Evolutionary conservation across 2,797 vertebrate species (phyloP), one percentile per base, ranked within the genome.

Genomic region (Pseudochaenichthys georgianus): DNA sequence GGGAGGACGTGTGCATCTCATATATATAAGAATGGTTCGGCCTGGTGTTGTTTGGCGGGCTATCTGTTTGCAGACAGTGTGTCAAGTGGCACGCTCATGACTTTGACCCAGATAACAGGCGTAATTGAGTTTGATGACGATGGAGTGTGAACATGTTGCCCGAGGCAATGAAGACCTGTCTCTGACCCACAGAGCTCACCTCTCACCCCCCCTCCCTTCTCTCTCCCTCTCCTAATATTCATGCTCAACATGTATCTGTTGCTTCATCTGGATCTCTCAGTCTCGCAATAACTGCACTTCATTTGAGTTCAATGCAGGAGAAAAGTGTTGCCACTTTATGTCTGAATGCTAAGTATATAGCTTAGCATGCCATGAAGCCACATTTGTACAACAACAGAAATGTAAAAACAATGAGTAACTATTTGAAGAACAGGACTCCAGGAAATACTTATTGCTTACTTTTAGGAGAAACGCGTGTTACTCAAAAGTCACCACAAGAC

Each of bases 21-120:
- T 64, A 51, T 31, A 43, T 59, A 63, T 70, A 5, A 38, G n/a
- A 59, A 16, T 61, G 34, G 71, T 74, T 66, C 57, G 0, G 58
- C 38, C 15, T 62, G 47, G 7, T 9, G 67, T 75, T 64, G 54
- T 81, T 66, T 70, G 59, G 53, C 28, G 5, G 52, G 43, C 16
- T 12, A 16, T 7, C 73, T 66, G 71, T 69, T 67, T 63, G 63
- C 54, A n/a, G 74, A 70, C 74, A 58, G 45, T 51, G 68, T 61
- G 80, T 85, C 67, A 69, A 78, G 64, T 46, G 77, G 68, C 63
- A 38, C 8, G 34, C 76, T 83, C 77, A 23, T 68, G 71, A 78
- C 75, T 77, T 43, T 91, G 87, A 93, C 88, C 90, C 81, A 91
- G 68, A 90, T 87, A 68, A 69, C 66, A 57, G 76, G 23, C 59